These are phyloP conservation scores for Drosophila gaucha DNA, from an alignment of 2,888 invertebrate species.

Conservation along the genomic window DNA sequence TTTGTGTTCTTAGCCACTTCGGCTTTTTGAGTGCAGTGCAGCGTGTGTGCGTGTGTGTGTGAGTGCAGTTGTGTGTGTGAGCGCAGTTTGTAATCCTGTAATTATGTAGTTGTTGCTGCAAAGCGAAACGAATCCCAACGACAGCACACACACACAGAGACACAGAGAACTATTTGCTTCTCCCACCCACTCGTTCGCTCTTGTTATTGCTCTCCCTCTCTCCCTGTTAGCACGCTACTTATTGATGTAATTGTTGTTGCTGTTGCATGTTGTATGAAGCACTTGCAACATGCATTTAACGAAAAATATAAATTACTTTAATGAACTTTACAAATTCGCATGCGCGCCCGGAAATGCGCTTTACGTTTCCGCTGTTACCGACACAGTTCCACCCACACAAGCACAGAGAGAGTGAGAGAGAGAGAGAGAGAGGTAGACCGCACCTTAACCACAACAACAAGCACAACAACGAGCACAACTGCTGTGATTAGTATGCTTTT, in stretches of 20 bases:
- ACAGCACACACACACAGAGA: slow-evolving; percentile 33
- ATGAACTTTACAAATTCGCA: slow-evolving; percentile 79
- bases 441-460: slow-evolving; percentile 59
- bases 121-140: slow-evolving; percentile 55
- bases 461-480: slow-evolving; percentile 30
- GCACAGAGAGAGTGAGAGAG: background rate
- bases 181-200: background rate
- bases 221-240: slow-evolving; percentile 60
- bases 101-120: slow-evolving; percentile 71
- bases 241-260: slow-evolving; percentile 76
- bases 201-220: background rate
- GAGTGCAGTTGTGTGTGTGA: slow-evolving; percentile 34
- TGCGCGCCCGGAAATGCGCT: slow-evolving; percentile 77
- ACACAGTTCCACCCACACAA: slow-evolving; percentile 20
- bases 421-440: slow-evolving; percentile 23
- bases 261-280: slow-evolving; percentile 51
- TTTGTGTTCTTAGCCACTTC: slow-evolving; percentile 81
- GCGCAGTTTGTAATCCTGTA: slow-evolving; percentile 78
- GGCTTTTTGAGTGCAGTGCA: slow-evolving; percentile 73
- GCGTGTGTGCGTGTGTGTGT: slow-evolving; percentile 40
- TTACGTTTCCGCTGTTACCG: slow-evolving; percentile 64
- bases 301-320: slow-evolving; percentile 78
- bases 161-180: background rate
- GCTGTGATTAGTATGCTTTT: slow-evolving; percentile 75
- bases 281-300: slow-evolving; percentile 73